Base-by-base conservation (phyloP, 1,140 invertebrate genomes). In the Dreissena polymorpha region DNA sequence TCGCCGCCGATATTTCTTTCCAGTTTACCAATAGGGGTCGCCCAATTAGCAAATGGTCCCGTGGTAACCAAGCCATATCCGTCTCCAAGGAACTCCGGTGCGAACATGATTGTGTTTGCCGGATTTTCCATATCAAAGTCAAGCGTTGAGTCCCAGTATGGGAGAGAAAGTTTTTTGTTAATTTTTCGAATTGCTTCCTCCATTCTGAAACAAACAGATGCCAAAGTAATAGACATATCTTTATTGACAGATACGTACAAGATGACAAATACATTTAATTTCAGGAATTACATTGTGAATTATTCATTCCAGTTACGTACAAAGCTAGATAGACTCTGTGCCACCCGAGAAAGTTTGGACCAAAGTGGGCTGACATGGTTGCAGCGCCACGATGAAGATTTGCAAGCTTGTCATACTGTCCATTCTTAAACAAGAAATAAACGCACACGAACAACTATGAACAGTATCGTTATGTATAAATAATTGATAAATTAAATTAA, bases 121-220 rank as follows among this genome's bases (percentile, higher is more conserved):
- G 88, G 83, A 77, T 92, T 86, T 0, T 84, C 84, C 50, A 93
- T 83, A 73, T 89, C 87, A 16, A 70, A 73, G 79, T 93, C 92
- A 23, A 93, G 29, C 0, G 90, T 88, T 21, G 86, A 87, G 73
- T 93, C 92, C 92, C 92, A 93, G 85, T 93, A 93, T 8, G 93
- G 93, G 8, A 93, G 72, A 14, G 90, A 89, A 10, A 92, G 72
- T 13, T 65, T 57, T 0, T 87, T 86, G 25, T 73, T 75, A 13
- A 82, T 72, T 21, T 86, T 73, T 3, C 83, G 79, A 10, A 90
- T 70, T 13, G 87, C 88, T 10, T 84, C 83, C 60, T 90, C 89
- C 51, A 84, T 85, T 60, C 89, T 90, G 67, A 16, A 72, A 74
- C n/a, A 75, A 21, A 50, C 2, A 39, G 2, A 39, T 5, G 39